Conservation (phyloP, 2,888 invertebrate species). For the Phaedon cochleariae region DNA sequence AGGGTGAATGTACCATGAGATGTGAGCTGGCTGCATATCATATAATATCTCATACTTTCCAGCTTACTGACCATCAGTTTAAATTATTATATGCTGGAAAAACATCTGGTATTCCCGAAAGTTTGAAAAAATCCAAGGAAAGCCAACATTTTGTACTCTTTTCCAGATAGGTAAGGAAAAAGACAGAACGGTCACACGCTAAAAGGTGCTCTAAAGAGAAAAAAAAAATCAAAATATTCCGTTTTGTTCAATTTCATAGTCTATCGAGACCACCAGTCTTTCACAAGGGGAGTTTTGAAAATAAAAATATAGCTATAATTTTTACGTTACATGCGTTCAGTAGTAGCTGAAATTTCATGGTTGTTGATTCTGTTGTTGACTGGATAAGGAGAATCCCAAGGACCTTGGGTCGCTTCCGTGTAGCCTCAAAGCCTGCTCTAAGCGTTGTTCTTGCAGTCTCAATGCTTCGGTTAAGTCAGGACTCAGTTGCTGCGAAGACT, state of each 20-base stretch:
- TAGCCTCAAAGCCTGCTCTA: constrained; percentile 83
- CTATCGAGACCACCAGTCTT: neutral
- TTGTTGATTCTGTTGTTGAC: constrained; percentile 64
- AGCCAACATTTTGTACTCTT: constrained; percentile 41
- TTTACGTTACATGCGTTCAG: constrained; percentile 66
- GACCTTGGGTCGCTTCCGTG: constrained; percentile 81
- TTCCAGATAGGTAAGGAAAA: constrained; percentile 28
- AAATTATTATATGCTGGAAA: too few species aligned
- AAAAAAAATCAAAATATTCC: neutral
- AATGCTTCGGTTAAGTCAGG: constrained; percentile 78
- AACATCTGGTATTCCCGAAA: constrained; percentile 12
- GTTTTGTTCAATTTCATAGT: neutral
- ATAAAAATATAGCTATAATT: neutral
- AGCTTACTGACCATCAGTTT: too few species aligned
- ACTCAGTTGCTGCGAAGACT: constrained; percentile 66
- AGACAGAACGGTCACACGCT: constrained; percentile 30
- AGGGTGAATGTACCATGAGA: too few species aligned
- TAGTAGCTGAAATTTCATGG: constrained; percentile 86
- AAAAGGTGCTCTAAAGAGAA: neutral
- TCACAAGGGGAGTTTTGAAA: neutral
- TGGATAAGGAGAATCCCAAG: constrained; percentile 75
- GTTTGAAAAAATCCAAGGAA: constrained; percentile 27
- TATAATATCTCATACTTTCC: too few species aligned
- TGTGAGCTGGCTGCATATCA: too few species aligned
- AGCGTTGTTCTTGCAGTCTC: constrained; percentile 75